Percentiles rank a stretch among this genome's conserved stretches.
Evolutionary conservation across 1,140 invertebrate species (phyloP).

Genomic region (Cheumatopsyche charites): DNA sequence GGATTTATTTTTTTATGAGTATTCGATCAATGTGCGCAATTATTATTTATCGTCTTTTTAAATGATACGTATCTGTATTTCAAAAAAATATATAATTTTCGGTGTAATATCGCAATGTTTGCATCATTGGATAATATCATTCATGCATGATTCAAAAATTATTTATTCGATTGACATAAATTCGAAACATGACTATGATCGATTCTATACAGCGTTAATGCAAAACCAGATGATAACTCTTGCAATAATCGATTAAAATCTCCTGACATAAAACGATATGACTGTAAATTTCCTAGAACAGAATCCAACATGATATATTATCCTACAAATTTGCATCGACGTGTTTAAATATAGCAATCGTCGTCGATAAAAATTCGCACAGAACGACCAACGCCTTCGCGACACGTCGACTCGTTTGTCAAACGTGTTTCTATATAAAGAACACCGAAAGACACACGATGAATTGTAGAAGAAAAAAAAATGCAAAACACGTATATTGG

Average conservation of each 20-base stretch:
- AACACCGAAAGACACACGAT: too few species aligned
- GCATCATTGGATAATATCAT: too few species aligned
- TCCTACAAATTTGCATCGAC: neutral
- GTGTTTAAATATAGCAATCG: slow-evolving; percentile 12
- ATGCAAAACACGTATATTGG: slow-evolving; percentile 3
- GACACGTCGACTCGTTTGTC: slow-evolving; percentile 27
- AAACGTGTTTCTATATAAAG: slow-evolving; percentile 26
- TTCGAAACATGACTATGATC: too few species aligned
- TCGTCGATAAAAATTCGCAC: slow-evolving; percentile 12
- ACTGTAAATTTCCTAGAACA: neutral
- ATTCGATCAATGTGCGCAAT: neutral
- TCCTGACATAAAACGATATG: neutral
- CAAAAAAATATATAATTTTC: too few species aligned
- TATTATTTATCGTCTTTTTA: neutral
- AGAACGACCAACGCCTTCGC: slow-evolving; percentile 8
- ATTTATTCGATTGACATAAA: too few species aligned
- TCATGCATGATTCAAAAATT: too few species aligned
- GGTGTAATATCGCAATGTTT: too few species aligned
- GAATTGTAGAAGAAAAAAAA: too few species aligned
- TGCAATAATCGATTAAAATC: too few species aligned
- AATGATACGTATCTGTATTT: too few species aligned
- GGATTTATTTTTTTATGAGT: neutral
- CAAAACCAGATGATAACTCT: too few species aligned
- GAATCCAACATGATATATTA: neutral
- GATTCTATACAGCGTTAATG: too few species aligned